phyloP scores from a whole-genome alignment of 1,140 invertebrate genomes.

The Drosophila parabipectinata region DNA sequence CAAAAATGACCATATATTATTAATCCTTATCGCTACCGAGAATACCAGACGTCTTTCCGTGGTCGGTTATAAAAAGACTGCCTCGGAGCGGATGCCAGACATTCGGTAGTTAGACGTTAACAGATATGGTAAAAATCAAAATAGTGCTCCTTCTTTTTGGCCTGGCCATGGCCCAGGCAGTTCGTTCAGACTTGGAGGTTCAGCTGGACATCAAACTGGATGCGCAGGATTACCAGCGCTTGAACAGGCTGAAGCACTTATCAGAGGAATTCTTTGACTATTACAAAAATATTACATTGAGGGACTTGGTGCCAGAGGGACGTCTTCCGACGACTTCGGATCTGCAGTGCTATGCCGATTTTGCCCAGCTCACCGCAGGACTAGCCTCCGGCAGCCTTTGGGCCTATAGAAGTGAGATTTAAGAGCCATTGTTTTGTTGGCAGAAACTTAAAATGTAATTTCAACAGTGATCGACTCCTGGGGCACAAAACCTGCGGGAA shows the following conservation, averaged over 20 bases:
- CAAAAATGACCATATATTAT: conserved; percentile 32
- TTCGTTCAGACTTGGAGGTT: not conserved
- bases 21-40: conserved; percentile 33
- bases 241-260: conserved; percentile 34
- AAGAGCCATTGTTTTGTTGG: not conserved
- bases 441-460: not conserved
- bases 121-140: conserved; percentile 25
- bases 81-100: conserved; percentile 3
- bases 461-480: conserved; percentile 66
- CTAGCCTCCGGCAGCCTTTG: conserved; percentile 29
- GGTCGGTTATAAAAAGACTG: conserved; percentile 44
- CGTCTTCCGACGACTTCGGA: conserved; percentile 41
- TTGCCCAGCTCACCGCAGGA: conserved; percentile 19
- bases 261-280: conserved; percentile 27
- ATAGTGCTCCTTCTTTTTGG: conserved; percentile 16
- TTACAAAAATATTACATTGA: conserved; percentile 36
- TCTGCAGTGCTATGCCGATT: conserved; percentile 54
- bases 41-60: conserved; percentile 13
- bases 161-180: conserved; percentile 15
- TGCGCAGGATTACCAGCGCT: conserved; percentile 26
- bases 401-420: conserved; percentile 52
- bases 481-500: conserved; percentile 66
- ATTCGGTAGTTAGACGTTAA: conserved; percentile 8
- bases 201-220: conserved; percentile 15
- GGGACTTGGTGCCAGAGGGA: conserved; percentile 24